A percentile compares a stretch with the other conserved stretches of the same genome.
Evolutionary conservation across 2,888 invertebrate genomes (phyloP).

Genomic region (Neoscelio sp.): DNA sequence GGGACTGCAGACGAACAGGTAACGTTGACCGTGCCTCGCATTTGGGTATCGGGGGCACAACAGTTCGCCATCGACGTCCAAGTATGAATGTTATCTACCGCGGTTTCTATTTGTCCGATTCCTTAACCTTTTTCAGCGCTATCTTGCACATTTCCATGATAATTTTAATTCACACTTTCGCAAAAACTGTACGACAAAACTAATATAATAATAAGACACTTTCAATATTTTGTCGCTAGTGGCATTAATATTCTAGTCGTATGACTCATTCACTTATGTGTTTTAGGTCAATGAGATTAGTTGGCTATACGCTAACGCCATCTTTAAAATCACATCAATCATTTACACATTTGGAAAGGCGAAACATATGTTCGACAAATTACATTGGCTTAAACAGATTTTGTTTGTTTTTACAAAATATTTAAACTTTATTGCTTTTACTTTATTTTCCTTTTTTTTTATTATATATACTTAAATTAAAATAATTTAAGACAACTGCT

Average conservation of each 20-base stretch:
- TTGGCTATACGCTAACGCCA: slow-evolving; percentile 32
- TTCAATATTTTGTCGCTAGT: slow-evolving; percentile 43
- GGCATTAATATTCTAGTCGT: slow-evolving; percentile 54
- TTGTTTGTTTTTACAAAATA: too few species aligned
- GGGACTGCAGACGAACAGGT: too few species aligned
- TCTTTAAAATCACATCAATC: slow-evolving; percentile 49
- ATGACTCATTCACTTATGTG: slow-evolving; percentile 54
- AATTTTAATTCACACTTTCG: slow-evolving; percentile 45
- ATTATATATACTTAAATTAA: too few species aligned
- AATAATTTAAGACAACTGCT: too few species aligned
- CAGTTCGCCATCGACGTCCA: background rate
- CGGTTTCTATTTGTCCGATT: slow-evolving; percentile 29
- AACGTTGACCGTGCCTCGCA: slow-evolving; percentile 5
- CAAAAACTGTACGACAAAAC: slow-evolving; percentile 5
- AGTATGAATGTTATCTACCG: slow-evolving; percentile 32
- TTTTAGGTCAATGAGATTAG: slow-evolving; percentile 63
- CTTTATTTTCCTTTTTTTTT: too few species aligned
- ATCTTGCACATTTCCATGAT: slow-evolving; percentile 43
- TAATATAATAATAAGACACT: slow-evolving; percentile 15
- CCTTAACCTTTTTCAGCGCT: slow-evolving; percentile 15
- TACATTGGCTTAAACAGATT: too few species aligned
- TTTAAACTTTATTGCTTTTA: too few species aligned
- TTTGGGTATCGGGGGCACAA: slow-evolving; percentile 2
- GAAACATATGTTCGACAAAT: too few species aligned
- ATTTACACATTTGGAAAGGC: too few species aligned